Base-by-base conservation (phyloP, 2,113 vertebrate species). In the Rallus limicola region DNA sequence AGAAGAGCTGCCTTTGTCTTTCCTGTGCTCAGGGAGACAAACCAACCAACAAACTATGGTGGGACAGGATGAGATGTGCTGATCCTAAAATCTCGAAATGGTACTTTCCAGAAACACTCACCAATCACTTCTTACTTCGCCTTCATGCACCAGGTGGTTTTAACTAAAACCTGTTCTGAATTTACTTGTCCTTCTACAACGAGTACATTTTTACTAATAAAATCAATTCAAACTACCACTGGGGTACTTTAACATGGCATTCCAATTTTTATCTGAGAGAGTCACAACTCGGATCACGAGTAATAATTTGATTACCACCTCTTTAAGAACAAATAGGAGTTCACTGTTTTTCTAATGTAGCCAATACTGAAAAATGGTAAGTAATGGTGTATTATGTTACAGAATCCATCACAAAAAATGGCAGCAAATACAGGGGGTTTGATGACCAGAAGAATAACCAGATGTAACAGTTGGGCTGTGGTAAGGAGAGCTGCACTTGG, bases 381-480 rank as follows among this genome's bases (percentile, higher is more conserved):
- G 55, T 71, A 81, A 78, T 77, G 46, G 56, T 29, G 19, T 67
- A 56, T 56, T 74, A 62, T 2, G 5, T 81, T 81, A 92, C 20
- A 53, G 56, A 59, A 88, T 13, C 1, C 0, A 93, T 80, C 36
- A 86, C 74, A 96, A 44, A 55, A 88, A 86, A 75, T 42, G 75
- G 26, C 59, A 92, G 64, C 63, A 82, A 92, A 93, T 69, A 83
- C 7, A 67, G 50, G 58, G 11, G 21, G 63, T 33, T 44, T 65
- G 42, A 59, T 52, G 76, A 88, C 70, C 63, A 74, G 78, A 96
- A 92, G 55, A 90, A 95, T 46, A 92, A 93, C 10, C 28, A 78
- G 29, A 85, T 58, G 74, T 77, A 90, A 92, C 13, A 70, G 83
- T 0, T 34, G 60, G 52, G 68, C 64, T 93, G 52, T 29, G 40